Evolutionary conservation across 2,113 vertebrate genomes (phyloP), one percentile per base, ranked within the genome.

Genomic region (Oreotrochilus melanogaster): DNA sequence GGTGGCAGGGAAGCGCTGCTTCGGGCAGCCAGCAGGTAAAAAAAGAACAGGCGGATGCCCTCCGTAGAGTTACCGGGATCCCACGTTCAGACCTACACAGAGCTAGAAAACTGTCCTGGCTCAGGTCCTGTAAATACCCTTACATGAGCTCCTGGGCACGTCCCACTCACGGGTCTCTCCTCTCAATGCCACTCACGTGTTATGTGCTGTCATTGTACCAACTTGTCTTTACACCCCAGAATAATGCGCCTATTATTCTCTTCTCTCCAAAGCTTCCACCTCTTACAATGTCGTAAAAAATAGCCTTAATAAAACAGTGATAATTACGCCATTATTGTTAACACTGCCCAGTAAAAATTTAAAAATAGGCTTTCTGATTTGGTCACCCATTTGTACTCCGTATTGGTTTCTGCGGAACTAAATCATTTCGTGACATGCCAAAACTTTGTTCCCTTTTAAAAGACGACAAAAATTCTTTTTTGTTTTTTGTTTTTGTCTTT

Each of bases 281-380:
- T 92, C 87, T 92, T 95, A 86, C 91, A 64, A 43, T 94, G 92
- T 96, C 66, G 78, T 96, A 92, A 97, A 96, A 97, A 94, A 92
- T 94, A 95, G 61, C 86, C 89, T 95, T 97, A 96, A 95, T 97
- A 96, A 95, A 97, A 95, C 62, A 96, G 89, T 79, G 94, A 96
- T 96, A 92, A 97, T 97, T 91, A 96, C 64, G 24, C 86, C 82
- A 93, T 97, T 93, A 96, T 94, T 95, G 84, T 96, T 97, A 97
- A 96, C 94, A 95, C 76, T 75, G 57, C 64, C 69, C 60, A 97
- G 86, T 95, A 93, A 93, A 96, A 82, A 33, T 89, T 65, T 82
- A 60, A 87, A 92, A 95, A 93, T 88, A 70, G 64, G 4, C 60
- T 94, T 92, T 95, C 80, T 96, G 47, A 18, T 86, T 95, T 78